A percentile compares a stretch with the other conserved stretches of the same genome.
Evolutionary conservation across 53 echinoderm and acorn worm species (phyloP).

Genomic region (Henricia sp.): DNA sequence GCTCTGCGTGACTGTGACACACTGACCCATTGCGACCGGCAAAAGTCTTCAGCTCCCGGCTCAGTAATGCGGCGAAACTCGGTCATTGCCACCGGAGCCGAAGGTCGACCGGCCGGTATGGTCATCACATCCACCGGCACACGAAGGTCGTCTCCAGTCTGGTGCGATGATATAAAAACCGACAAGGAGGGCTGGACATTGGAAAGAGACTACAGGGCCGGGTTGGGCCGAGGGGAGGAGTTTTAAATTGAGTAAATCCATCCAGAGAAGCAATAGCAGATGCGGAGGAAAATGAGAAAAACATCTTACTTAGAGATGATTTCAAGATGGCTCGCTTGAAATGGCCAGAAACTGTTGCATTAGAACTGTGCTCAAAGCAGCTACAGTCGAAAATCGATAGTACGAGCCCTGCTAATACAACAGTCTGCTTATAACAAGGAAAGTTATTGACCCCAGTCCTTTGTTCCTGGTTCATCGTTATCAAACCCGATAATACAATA

Average conservation of each 20-base stretch:
- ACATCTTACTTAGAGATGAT: not conserved
- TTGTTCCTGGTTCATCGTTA: too few relatives aligned
- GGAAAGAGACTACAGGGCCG: not conserved
- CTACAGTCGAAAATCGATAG: too few relatives aligned
- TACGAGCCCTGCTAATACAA: too few relatives aligned
- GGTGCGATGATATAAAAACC: not conserved
- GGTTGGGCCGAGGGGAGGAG: slow-evolving; percentile 8
- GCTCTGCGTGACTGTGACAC: too few relatives aligned
- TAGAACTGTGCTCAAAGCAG: too few relatives aligned
- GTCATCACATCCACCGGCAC: not conserved
- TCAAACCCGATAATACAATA: too few relatives aligned
- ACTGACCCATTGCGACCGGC: too few relatives aligned
- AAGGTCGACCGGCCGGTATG: slow-evolving; percentile 53
- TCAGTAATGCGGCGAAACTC: slow-evolving; percentile 5
- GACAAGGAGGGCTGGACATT: not conserved
- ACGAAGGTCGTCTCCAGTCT: not conserved
- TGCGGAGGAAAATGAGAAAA: not conserved
- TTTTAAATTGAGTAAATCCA: slow-evolving; percentile 20
- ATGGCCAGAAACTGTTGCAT: too few relatives aligned
- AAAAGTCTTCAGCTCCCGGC: slow-evolving; percentile 10
- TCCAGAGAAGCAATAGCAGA: not conserved
- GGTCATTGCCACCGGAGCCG: slow-evolving; percentile 46
- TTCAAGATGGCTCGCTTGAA: too few relatives aligned
- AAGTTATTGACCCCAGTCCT: too few relatives aligned
- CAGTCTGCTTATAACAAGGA: too few relatives aligned